A percentile compares a stretch with the other conserved stretches of the same genome.
Conservation (phyloP, 2,113 vertebrate genomes). For the Himantopus leucocephalus region DNA sequence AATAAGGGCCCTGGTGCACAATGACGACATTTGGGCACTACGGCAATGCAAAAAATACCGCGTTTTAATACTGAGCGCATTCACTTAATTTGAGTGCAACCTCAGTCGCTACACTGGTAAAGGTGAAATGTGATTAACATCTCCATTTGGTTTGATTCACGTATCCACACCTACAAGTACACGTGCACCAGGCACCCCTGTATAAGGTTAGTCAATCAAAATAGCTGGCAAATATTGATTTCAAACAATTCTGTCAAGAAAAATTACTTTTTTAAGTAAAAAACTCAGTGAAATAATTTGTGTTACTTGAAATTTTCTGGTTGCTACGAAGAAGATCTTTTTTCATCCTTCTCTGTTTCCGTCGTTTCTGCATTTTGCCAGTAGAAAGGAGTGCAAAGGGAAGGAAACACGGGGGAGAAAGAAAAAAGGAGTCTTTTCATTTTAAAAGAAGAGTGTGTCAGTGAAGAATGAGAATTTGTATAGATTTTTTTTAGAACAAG, state of each 20-base stretch:
- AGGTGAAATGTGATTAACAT: neutral
- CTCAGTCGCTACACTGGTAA: neutral
- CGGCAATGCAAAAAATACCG: rapidly evolving
- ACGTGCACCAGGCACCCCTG: neutral
- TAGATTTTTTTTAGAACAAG: neutral
- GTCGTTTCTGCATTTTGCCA: neutral
- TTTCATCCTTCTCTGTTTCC: neutral
- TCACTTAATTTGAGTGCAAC: neutral
- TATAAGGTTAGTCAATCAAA: neutral
- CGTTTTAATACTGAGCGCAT: neutral
- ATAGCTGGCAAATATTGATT: neutral
- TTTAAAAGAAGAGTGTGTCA: neutral
- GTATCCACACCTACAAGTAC: neutral
- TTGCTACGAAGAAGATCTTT: neutral
- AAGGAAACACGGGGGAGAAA: neutral
- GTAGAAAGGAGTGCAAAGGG: neutral
- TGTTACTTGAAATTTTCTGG: neutral
- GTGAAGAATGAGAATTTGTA: neutral
- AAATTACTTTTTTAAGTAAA: neutral
- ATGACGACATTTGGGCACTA: neutral
- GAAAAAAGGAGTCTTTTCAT: neutral
- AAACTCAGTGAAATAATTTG: neutral
- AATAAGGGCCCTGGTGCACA: neutral
- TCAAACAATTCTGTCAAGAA: neutral
- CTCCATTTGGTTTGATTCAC: neutral